Percentiles rank a stretch among this genome's conserved stretches.
Evolutionary conservation across 2,888 invertebrate genomes (phyloP).

Genomic region (Lasioglossum figueresi): DNA sequence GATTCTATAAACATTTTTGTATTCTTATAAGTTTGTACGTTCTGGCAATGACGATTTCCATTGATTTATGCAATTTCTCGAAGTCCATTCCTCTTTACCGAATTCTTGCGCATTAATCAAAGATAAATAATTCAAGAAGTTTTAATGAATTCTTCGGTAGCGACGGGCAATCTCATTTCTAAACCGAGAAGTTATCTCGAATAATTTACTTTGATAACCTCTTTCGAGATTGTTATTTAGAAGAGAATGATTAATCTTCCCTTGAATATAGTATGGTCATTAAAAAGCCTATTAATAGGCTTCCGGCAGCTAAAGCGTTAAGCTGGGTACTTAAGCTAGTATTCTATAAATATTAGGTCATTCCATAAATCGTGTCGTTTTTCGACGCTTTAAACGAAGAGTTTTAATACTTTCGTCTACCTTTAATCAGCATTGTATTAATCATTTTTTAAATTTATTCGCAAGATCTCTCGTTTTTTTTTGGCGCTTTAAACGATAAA

Average conservation of each 20-base stretch:
- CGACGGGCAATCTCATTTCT: not conserved
- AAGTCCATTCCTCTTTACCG: not conserved
- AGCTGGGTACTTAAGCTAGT: not conserved
- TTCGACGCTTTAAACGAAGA: not conserved
- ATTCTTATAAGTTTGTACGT: not conserved
- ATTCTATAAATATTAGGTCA: constrained; percentile 8
- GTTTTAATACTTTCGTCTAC: not conserved
- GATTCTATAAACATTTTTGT: not conserved
- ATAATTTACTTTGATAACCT: not conserved
- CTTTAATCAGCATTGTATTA: not conserved
- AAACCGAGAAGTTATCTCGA: not conserved
- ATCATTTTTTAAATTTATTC: not conserved
- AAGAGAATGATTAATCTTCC: not conserved
- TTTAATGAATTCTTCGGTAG: not conserved
- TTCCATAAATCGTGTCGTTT: not conserved
- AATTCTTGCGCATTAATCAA: not conserved
- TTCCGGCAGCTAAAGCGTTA: not conserved
- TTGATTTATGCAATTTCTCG: not conserved
- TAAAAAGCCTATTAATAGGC: constrained; percentile 6
- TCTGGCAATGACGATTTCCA: not conserved
- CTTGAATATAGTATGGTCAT: not conserved
- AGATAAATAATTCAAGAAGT: not conserved
- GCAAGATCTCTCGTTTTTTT: not conserved
- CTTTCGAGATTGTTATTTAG: not conserved
- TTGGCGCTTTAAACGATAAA: not conserved